A percentile compares a stretch with the other conserved stretches of the same genome.
Conservation (phyloP, 2,888 invertebrate species). For the Blastobasis adustella region DNA sequence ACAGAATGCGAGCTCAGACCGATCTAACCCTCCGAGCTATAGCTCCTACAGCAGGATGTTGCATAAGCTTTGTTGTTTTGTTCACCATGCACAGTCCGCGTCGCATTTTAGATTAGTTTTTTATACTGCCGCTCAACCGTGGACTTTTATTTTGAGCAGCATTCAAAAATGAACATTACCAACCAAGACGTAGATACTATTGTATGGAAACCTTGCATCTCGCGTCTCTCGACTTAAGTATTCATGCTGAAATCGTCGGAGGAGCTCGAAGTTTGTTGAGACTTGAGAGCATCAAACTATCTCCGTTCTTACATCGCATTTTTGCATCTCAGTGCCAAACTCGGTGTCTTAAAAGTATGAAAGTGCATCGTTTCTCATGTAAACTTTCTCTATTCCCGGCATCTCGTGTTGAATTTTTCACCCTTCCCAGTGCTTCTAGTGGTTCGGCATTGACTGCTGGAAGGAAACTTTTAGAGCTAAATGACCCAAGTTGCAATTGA, state of each 20-base stretch:
- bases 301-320: slow-evolving; percentile 40
- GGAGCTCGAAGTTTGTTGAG: slow-evolving; percentile 41
- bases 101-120: slow-evolving; percentile 69
- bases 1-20: slow-evolving; percentile 50
- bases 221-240: slow-evolving; percentile 13
- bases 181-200: slow-evolving; percentile 27
- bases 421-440: slow-evolving; percentile 27
- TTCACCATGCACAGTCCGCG: slow-evolving; percentile 50
- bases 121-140: slow-evolving; percentile 41
- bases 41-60: slow-evolving; percentile 64
- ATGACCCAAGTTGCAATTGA: slow-evolving; percentile 51
- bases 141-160: slow-evolving; percentile 31
- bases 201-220: slow-evolving; percentile 14
- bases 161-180: slow-evolving; percentile 44
- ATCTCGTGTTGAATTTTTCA: slow-evolving; percentile 39
- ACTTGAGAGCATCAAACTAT: slow-evolving; percentile 35
- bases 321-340: slow-evolving; percentile 34
- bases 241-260: slow-evolving; percentile 28
- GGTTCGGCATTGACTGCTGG: slow-evolving; percentile 28
- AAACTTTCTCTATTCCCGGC: slow-evolving; percentile 41
- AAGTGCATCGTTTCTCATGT: slow-evolving; percentile 47
- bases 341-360: slow-evolving; percentile 35
- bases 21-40: slow-evolving; percentile 47
- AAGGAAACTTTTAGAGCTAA: slow-evolving; percentile 53
- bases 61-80: slow-evolving; percentile 72